Conservation (phyloP, 1,140 invertebrate species). For the Ceratosolen solmsi region DNA sequence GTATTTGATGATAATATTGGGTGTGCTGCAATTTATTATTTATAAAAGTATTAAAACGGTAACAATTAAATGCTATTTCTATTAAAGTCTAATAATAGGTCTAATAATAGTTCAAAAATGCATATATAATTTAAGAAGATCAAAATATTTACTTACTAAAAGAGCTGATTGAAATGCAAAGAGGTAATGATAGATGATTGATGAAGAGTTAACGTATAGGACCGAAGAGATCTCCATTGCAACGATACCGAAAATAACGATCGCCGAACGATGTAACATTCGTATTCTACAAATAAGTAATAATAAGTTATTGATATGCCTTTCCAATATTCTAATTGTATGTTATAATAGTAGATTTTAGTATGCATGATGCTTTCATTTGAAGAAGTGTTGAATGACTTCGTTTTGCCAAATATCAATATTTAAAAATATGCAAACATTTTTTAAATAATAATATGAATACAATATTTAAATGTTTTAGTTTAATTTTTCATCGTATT, state of each 20-base stretch:
- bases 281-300: conserved; percentile 69
- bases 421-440: too few relatives aligned
- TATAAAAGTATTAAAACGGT: not conserved
- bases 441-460: too few relatives aligned
- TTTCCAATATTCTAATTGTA: not conserved
- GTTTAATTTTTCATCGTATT: too few relatives aligned
- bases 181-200: conserved; percentile 75
- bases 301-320: not conserved
- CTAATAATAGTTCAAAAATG: not conserved
- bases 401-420: too few relatives aligned
- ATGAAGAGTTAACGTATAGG: conserved; percentile 77
- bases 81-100: not conserved
- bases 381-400: too few relatives aligned
- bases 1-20: too few relatives aligned
- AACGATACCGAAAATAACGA: conserved; percentile 75
- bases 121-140: not conserved
- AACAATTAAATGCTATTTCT: not conserved
- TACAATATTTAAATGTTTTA: too few relatives aligned
- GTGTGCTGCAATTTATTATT: too few relatives aligned
- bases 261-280: conserved; percentile 76
- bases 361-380: too few relatives aligned
- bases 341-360: not conserved
- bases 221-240: conserved; percentile 76
- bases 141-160: conserved; percentile 72
- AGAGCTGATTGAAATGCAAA: conserved; percentile 76